Conservation (phyloP, 2,888 invertebrate species). For the Cephonodes hylas region DNA sequence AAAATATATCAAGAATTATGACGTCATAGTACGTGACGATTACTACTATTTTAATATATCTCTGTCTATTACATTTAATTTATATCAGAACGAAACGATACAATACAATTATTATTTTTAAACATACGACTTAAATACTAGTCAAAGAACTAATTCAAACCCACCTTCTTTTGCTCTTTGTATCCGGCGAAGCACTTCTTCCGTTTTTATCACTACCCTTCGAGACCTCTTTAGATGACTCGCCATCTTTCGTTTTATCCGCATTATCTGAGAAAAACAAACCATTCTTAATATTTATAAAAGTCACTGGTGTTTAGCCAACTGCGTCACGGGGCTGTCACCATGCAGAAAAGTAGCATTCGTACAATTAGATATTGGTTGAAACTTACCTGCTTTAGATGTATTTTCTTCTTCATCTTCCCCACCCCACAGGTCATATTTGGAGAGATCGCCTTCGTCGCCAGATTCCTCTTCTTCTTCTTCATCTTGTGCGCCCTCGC, state of each 20-base stretch:
- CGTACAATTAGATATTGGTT: too few relatives aligned
- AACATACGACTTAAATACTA: too few relatives aligned
- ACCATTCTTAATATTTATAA: background rate
- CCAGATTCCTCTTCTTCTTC: slow-evolving; percentile 83
- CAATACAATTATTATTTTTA: too few relatives aligned
- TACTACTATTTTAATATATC: slow-evolving; percentile 30
- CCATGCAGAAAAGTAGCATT: too few relatives aligned
- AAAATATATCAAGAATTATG: slow-evolving; percentile 16
- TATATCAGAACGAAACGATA: too few relatives aligned
- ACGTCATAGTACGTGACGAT: background rate
- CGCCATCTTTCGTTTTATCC: slow-evolving; percentile 54
- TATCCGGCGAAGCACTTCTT: slow-evolving; percentile 45
- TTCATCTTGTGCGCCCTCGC: slow-evolving; percentile 75
- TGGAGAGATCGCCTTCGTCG: slow-evolving; percentile 86
- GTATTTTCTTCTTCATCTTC: slow-evolving; percentile 77
- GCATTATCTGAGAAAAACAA: slow-evolving; percentile 40
- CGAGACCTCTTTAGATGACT: slow-evolving; percentile 46
- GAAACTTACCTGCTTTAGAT: slow-evolving; percentile 52
- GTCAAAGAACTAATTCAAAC: too few relatives aligned
- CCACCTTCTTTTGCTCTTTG: slow-evolving; percentile 64
- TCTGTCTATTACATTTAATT: too few relatives aligned
- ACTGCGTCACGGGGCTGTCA: too few relatives aligned
- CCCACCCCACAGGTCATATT: slow-evolving; percentile 89
- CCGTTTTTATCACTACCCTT: slow-evolving; percentile 55
- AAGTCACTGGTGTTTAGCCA: too few relatives aligned